These are phyloP conservation scores for Timandra comae DNA, from an alignment of 2,888 invertebrate species.

Conservation along the genomic window DNA sequence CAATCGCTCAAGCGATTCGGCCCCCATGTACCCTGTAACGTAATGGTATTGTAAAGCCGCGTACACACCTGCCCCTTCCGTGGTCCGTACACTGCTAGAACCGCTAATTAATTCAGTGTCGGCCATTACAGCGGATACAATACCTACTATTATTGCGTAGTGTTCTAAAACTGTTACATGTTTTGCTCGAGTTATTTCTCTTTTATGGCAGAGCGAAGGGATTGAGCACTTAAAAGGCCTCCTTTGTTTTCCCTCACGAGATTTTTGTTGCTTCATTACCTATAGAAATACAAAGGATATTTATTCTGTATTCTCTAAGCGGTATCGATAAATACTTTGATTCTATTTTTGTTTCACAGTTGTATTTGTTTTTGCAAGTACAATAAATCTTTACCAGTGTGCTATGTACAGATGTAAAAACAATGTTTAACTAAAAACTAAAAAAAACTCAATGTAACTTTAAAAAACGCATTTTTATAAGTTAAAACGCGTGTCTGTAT, in stretches of 20 bases:
- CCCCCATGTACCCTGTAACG: conserved; percentile 40
- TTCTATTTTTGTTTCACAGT: background rate
- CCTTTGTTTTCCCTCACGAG: conserved; percentile 21
- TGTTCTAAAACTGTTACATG: conserved; percentile 41
- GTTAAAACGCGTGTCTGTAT: conserved; percentile 39
- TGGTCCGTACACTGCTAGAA: conserved; percentile 38
- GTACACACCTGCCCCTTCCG: conserved; percentile 53
- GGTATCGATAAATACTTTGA: background rate
- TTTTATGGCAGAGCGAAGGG: conserved; percentile 31
- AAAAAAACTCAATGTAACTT: too few species aligned
- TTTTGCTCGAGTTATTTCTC: conserved; percentile 39
- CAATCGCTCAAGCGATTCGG: conserved; percentile 52
- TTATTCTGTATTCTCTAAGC: background rate
- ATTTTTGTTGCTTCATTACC: conserved; percentile 26
- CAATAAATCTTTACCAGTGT: too few species aligned
- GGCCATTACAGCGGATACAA: conserved; percentile 51
- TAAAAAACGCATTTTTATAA: conserved; percentile 24
- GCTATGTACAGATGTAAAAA: too few species aligned
- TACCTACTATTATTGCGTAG: conserved; percentile 46
- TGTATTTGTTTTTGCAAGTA: too few species aligned
- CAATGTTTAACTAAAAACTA: too few species aligned
- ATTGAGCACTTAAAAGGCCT: conserved; percentile 35
- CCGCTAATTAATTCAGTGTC: conserved; percentile 65
- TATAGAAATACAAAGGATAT: conserved; percentile 13
- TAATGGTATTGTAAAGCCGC: conserved; percentile 60